Percentiles rank a stretch among this genome's conserved stretches.
These are phyloP conservation scores for Pachypsylla venusta DNA, from an alignment of 1,140 invertebrate genomes.

Conservation along the genomic window DNA sequence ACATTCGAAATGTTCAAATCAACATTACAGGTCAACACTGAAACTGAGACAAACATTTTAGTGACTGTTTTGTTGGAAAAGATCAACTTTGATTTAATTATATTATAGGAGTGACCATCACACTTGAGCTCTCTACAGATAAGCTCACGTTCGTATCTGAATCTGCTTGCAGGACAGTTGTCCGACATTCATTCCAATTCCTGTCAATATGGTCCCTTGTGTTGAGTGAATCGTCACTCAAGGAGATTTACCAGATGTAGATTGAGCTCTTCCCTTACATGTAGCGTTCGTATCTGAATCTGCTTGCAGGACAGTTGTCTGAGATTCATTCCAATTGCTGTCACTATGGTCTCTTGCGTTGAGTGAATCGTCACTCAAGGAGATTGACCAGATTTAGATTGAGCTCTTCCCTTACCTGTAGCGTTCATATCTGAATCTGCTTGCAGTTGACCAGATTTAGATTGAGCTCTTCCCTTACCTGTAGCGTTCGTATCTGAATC, in stretches of 20 bases:
- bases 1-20: too few species aligned
- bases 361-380: constrained; percentile 67
- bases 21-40: too few species aligned
- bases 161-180: constrained; percentile 55
- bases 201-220: constrained; percentile 63
- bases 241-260: too few species aligned
- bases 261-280: constrained; percentile 28
- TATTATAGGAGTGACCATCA: too few species aligned
- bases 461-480: too few species aligned
- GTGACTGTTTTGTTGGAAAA: too few species aligned
- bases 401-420: constrained; percentile 15
- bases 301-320: constrained; percentile 56
- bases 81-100: too few species aligned
- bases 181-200: constrained; percentile 74
- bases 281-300: constrained; percentile 38
- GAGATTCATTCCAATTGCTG: constrained; percentile 73
- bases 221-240: constrained; percentile 55
- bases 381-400: constrained; percentile 33
- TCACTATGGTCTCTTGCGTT: constrained; percentile 57
- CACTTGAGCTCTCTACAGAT: too few species aligned
- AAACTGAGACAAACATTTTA: too few species aligned
- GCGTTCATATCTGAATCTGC: constrained; percentile 41
- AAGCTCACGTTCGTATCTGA: too few species aligned
- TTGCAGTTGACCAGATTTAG: too few species aligned
- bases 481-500: constrained; percentile 38